Conservation (phyloP, 2,797 vertebrate genomes). For the Mormyrus proboscirostris region DNA sequence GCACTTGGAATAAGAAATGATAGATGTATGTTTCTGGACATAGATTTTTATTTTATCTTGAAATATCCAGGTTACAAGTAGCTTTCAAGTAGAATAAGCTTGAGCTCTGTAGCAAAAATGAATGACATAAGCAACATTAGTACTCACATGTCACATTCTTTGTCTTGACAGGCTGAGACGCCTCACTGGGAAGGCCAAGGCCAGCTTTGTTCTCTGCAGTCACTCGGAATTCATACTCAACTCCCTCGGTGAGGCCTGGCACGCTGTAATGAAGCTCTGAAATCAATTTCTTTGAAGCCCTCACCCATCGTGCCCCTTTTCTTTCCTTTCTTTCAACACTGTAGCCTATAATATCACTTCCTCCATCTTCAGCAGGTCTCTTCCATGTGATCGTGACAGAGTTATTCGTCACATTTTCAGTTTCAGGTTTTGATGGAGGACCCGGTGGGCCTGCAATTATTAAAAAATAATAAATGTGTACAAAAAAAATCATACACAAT, state of each 20-base stretch:
- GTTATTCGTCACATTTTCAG: constrained; percentile 81
- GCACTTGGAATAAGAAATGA: neutral
- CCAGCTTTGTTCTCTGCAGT: constrained; percentile 93
- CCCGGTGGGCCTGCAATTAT: constrained; percentile 81
- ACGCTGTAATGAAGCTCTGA: constrained; percentile 83
- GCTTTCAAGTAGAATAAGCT: neutral
- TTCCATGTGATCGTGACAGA: constrained; percentile 84
- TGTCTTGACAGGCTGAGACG: constrained; percentile 78
- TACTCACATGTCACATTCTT: constrained; percentile 85
- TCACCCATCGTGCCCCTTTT: constrained; percentile 85
- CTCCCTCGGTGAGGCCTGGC: constrained; percentile 78
- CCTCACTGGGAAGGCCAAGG: constrained; percentile 86
- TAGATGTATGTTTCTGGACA: neutral
- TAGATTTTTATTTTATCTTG: neutral
- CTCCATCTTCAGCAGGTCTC: constrained; percentile 87
- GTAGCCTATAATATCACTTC: constrained; percentile 92
- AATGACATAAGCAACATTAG: constrained; percentile 4
- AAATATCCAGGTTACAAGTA: neutral
- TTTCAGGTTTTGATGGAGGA: constrained; percentile 87
- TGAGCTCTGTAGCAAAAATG: neutral
- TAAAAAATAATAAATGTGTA: neutral
- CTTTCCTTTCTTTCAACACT: constrained; percentile 89
- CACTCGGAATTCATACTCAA: constrained; percentile 93
- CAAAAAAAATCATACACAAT: neutral
- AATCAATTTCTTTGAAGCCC: constrained; percentile 83